A percentile compares a stretch with the other conserved stretches of the same genome.
phyloP scores from a whole-genome alignment of 2,888 invertebrate species.

The Chaetogeoica ovagalla region DNA sequence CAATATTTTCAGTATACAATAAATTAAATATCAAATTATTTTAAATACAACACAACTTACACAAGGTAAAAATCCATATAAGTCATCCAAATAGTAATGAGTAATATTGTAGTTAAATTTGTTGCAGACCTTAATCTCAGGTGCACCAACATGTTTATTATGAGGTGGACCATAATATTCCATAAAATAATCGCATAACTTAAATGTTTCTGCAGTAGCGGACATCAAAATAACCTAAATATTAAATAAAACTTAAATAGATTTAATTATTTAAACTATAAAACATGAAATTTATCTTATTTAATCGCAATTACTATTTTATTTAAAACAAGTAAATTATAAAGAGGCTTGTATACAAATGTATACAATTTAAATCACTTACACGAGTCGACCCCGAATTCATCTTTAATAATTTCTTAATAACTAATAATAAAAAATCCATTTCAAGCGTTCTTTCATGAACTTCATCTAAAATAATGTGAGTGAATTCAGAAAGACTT shows the following conservation, averaged over 20 bases:
- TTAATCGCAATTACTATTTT: background rate
- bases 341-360: background rate
- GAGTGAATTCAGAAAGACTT: constrained; percentile 77
- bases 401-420: constrained; percentile 74
- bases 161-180: constrained; percentile 49
- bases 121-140: constrained; percentile 64
- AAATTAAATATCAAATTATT: no score
- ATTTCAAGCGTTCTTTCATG: constrained; percentile 91
- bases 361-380: constrained; percentile 53
- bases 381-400: constrained; percentile 70
- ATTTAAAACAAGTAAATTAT: background rate
- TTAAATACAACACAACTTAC: constrained; percentile 19
- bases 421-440: constrained; percentile 84
- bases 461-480: constrained; percentile 90
- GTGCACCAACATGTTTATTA: constrained; percentile 60
- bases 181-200: constrained; percentile 73
- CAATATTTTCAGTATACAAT: no score
- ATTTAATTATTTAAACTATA: background rate
- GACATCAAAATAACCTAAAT: constrained; percentile 82
- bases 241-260: constrained; percentile 2
- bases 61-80: constrained; percentile 55
- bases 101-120: constrained; percentile 65
- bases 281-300: background rate
- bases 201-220: constrained; percentile 80
- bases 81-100: constrained; percentile 68